phyloP scores from a whole-genome alignment of 2,113 vertebrate species.

The Dicentrarchus labrax region DNA sequence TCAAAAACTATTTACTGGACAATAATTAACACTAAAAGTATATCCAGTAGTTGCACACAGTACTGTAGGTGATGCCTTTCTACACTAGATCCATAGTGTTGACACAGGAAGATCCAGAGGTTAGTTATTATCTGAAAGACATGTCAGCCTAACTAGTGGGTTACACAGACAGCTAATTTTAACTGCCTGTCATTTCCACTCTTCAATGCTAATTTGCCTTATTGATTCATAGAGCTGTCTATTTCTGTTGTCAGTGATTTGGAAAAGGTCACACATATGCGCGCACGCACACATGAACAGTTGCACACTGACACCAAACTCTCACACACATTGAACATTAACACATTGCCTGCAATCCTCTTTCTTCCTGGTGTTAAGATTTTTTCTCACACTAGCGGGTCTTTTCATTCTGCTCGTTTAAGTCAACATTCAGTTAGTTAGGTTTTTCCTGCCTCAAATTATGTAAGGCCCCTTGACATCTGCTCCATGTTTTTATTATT shows the following conservation, averaged over 20 bases:
- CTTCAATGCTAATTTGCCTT: constrained; percentile 81
- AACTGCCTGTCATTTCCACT: constrained; percentile 80
- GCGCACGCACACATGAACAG: background rate
- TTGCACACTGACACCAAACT: background rate
- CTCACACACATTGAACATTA: constrained; percentile 28
- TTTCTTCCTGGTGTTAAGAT: constrained; percentile 72
- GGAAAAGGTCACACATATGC: constrained; percentile 78
- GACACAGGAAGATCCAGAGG: constrained; percentile 42
- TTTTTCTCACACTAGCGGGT: constrained; percentile 82
- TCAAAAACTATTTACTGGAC: background rate
- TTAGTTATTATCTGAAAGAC: constrained; percentile 67
- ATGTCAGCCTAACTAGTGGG: constrained; percentile 34
- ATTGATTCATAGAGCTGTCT: constrained; percentile 81
- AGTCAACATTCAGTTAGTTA: constrained; percentile 89
- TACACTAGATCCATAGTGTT: constrained; percentile 29
- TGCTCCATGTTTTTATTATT: constrained; percentile 82
- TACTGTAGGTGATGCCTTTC: background rate
- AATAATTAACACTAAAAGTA: background rate
- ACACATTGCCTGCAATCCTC: constrained; percentile 40
- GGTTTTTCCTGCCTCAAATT: constrained; percentile 90
- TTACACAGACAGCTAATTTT: constrained; percentile 74
- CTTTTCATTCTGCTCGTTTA: constrained; percentile 87
- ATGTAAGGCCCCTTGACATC: constrained; percentile 93
- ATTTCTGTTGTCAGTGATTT: constrained; percentile 81
- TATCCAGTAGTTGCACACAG: constrained; percentile 8